phyloP scores from a whole-genome alignment of 2,113 vertebrate genomes.

The Corynorhinus townsendii region DNA sequence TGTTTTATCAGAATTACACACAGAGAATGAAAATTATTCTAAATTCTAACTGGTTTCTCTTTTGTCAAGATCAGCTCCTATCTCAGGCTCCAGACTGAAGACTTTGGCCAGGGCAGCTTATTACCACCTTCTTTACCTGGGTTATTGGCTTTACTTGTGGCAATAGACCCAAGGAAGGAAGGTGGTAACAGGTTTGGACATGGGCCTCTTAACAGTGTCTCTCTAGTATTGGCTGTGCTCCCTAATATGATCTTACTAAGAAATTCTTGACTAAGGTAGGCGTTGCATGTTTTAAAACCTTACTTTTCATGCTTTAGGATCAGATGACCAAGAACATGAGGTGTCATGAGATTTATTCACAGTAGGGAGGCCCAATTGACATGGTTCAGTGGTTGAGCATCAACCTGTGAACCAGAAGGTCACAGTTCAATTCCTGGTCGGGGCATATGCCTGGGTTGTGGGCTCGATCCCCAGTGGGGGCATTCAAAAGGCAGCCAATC shows the following conservation, averaged over 20 bases:
- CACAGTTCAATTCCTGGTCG: too few species aligned
- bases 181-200: not conserved
- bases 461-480: too few species aligned
- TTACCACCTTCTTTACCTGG: not conserved
- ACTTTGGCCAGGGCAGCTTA: not conserved
- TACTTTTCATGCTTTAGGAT: not conserved
- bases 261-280: not conserved
- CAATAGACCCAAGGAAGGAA: not conserved
- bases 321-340: not conserved
- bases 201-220: not conserved
- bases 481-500: too few species aligned
- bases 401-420: too few species aligned
- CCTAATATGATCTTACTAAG: not conserved
- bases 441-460: too few species aligned
- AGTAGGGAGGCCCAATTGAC: not conserved
- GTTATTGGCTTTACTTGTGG: not conserved
- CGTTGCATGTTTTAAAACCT: not conserved
- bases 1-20: constrained; percentile 43
- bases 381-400: too few species aligned
- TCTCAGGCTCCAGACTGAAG: not conserved
- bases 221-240: not conserved
- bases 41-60: constrained; percentile 15
- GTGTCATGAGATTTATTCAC: not conserved
- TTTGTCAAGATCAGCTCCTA: not conserved
- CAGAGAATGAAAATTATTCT: constrained; percentile 12